Conservation (phyloP, 2,113 vertebrate species). For the Channa argus region DNA sequence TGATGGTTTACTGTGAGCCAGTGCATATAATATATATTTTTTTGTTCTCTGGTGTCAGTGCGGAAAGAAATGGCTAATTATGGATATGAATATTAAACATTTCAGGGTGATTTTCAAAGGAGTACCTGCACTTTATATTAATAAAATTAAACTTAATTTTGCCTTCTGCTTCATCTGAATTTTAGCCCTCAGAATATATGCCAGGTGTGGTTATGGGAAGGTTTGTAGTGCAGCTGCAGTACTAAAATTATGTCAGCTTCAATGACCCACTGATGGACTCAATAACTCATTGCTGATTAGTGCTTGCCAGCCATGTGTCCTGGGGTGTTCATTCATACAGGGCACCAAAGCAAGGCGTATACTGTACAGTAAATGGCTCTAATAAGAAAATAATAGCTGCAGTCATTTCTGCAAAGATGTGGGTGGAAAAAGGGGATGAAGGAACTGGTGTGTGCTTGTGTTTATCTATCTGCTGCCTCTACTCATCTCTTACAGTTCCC, state of each 20-base stretch:
- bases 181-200: too few species aligned
- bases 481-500: background rate
- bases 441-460: conserved; percentile 1
- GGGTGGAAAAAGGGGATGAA: conserved; percentile 24
- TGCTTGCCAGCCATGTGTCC: background rate
- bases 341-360: background rate
- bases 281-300: conserved; percentile 22
- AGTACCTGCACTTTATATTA: too few species aligned
- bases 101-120: too few species aligned
- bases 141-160: too few species aligned
- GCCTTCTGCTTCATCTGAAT: too few species aligned
- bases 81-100: too few species aligned
- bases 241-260: background rate
- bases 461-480: background rate
- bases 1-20: too few species aligned
- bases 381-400: conserved; percentile 12
- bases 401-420: background rate
- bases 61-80: too few species aligned
- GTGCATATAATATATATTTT: too few species aligned
- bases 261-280: background rate
- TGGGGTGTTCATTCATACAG: background rate
- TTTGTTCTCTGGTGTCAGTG: too few species aligned
- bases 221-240: background rate
- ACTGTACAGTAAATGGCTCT: background rate
- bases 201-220: background rate